A percentile compares a stretch with the other conserved stretches of the same genome.
Evolutionary conservation across 2,113 vertebrate species (phyloP).

Genomic region (Nothoprocta pentlandii): DNA sequence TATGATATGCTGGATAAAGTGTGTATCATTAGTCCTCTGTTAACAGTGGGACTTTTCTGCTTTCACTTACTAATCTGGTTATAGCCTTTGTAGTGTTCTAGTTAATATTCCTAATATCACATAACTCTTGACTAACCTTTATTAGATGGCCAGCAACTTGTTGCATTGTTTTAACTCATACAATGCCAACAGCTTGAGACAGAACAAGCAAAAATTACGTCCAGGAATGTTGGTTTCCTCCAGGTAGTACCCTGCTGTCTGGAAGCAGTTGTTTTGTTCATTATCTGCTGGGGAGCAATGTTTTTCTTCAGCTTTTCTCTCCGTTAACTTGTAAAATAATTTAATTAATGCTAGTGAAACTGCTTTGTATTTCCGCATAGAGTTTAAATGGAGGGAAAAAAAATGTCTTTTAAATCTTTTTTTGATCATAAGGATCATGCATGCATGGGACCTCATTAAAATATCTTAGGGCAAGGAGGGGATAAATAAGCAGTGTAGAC

Average conservation of each 20-base stretch:
- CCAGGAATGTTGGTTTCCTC: neutral
- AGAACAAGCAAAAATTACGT: neutral
- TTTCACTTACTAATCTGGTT: neutral
- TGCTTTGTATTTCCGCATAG: neutral
- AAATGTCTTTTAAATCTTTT: neutral
- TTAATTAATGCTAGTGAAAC: neutral
- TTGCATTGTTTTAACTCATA: neutral
- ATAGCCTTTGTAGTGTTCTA: neutral
- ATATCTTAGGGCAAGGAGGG: neutral
- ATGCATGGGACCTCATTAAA: neutral
- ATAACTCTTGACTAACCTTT: neutral
- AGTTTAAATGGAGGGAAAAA: neutral
- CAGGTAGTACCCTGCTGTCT: neutral
- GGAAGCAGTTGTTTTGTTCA: neutral
- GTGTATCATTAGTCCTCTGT: neutral
- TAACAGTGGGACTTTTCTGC: neutral
- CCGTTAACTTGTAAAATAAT: neutral
- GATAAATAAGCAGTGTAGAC: neutral
- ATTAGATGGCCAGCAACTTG: neutral
- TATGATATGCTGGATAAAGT: constrained; percentile 96
- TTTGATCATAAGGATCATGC: neutral
- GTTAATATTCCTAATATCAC: neutral
- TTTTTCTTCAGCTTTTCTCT: neutral
- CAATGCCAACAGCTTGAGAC: neutral
- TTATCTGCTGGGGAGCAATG: neutral